Evolutionary conservation across 2,888 invertebrate species (phyloP).

Genomic region (Philaethria dido): DNA sequence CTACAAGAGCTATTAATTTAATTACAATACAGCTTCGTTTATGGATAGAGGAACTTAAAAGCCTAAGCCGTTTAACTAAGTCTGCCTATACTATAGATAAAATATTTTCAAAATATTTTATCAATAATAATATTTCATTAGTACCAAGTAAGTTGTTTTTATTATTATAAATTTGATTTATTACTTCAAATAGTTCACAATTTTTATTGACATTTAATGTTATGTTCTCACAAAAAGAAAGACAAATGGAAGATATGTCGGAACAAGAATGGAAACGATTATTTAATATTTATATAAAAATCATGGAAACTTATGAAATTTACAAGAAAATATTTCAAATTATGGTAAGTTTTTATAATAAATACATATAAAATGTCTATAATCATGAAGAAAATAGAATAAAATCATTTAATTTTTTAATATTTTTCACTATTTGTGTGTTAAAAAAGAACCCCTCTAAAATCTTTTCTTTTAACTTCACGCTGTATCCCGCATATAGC

Average conservation of each 20-base stretch:
- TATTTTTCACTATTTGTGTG: too few relatives aligned
- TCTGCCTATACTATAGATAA: neutral
- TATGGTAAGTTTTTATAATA: neutral
- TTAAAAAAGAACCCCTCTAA: too few relatives aligned
- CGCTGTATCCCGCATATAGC: too few relatives aligned
- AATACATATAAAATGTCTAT: neutral
- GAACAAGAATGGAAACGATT: constrained; percentile 2
- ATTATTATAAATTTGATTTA: too few relatives aligned
- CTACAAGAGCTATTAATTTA: constrained; percentile 1
- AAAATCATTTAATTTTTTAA: too few relatives aligned
- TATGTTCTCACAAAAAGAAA: constrained; percentile 7
- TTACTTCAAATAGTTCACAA: too few relatives aligned
- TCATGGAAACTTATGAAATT: neutral
- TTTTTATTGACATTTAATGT: too few relatives aligned
- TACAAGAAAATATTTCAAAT: constrained; percentile 17
- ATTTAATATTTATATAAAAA: neutral
- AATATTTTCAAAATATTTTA: neutral
- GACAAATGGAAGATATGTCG: neutral
- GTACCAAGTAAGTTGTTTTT: neutral
- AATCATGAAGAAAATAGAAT: too few relatives aligned
- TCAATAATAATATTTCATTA: neutral
- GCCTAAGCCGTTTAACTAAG: neutral
- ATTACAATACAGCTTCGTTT: constrained; percentile 1
- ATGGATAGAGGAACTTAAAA: constrained; percentile 8
- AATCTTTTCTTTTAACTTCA: too few relatives aligned